phyloP scores from a whole-genome alignment of 1,140 invertebrate genomes.

The Solenopsis invicta region DNA sequence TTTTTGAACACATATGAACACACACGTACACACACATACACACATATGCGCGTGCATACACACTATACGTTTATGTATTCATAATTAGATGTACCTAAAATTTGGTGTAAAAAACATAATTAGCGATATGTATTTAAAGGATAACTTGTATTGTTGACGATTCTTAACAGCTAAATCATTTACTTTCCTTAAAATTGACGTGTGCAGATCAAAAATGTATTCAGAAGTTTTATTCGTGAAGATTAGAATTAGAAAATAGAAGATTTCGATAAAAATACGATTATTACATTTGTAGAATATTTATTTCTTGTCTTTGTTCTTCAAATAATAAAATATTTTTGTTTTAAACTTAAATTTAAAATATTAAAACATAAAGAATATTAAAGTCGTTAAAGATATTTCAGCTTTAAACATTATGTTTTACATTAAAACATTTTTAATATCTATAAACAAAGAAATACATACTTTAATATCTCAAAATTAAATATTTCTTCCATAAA shows the following conservation, averaged over 20 bases:
- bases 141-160: background rate
- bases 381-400: too few species aligned
- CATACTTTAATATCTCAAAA: too few species aligned
- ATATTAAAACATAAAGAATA: too few species aligned
- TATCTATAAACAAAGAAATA: too few species aligned
- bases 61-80: too few species aligned
- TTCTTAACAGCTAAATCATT: background rate
- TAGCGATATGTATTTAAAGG: background rate
- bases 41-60: background rate
- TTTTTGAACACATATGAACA: background rate
- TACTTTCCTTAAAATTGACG: background rate
- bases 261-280: background rate
- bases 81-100: background rate
- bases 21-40: too few species aligned
- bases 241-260: background rate
- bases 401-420: too few species aligned
- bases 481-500: too few species aligned
- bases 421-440: too few species aligned
- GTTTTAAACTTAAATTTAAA: too few species aligned
- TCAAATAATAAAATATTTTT: too few species aligned
- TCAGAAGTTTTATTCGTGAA: background rate
- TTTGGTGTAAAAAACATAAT: background rate
- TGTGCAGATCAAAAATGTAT: background rate
- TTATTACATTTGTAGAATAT: background rate
- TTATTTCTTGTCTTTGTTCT: too few species aligned